Evolutionary conservation across 2,888 invertebrate genomes (phyloP), one percentile per base, ranked within the genome.

Genomic region (Drosophila melanosoma): DNA sequence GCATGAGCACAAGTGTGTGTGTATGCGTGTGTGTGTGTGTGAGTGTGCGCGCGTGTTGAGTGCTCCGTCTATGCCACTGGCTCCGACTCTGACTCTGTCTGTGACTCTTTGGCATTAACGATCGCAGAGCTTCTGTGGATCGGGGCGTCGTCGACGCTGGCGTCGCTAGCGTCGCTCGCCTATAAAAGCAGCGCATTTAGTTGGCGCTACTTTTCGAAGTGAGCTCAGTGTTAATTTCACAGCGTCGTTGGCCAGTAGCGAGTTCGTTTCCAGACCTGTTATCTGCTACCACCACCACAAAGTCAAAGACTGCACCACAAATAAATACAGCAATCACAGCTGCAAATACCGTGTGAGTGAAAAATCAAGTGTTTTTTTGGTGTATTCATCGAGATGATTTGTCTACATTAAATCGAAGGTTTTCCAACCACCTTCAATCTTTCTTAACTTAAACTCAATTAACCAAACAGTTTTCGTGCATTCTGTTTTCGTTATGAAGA

Each of bases 171-270:
- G 59, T 59, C 51, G 68, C 59, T 69, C 59, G 79, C 80, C 91
- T 92, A 91, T 91, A 91, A 92, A 91, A 91, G 83, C 82, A 59
- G 80, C 76, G 74, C 85, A 91, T 92, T 92, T 92, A 87, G 89
- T 83, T 78, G 82, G 89, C 69, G 84, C 82, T 86, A 87, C 84
- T 91, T 92, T 92, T 90, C 79, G 79, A 82, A 86, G 89, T 81
- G 83, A 83, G 86, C 88, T 92, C 92, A 92, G 93, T 92, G 90
- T 91, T 89, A 82, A 84, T 83, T 85, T 81, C 82, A 83, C 91
- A 89, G 85, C 81, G 85, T 75, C 88, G 88, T 90, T 88, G 92
- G 83, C 84, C 83, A 86, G 91, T 90, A 78, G 68, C 64, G 40
- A 51, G 56, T 65, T 53, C 49, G 53, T 69, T 51, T 48, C 56